These are phyloP conservation scores for Oxyteleia sp. DNA, from an alignment of 2,888 invertebrate species.

Conservation along the genomic window DNA sequence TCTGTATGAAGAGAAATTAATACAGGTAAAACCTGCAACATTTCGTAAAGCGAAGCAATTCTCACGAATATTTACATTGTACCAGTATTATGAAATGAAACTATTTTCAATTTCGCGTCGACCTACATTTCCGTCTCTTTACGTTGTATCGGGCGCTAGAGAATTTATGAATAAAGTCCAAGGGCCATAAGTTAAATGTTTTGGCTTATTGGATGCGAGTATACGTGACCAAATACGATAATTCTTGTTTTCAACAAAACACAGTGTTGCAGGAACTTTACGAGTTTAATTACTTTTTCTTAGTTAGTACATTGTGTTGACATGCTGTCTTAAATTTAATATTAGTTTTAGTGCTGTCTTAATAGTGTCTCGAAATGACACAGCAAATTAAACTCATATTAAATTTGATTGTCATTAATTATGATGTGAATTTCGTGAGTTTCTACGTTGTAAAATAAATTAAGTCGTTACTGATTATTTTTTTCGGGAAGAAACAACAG, in stretches of 20 bases:
- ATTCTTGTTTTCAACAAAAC: conserved; percentile 39
- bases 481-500: neutral
- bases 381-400: conserved; percentile 22
- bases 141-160: neutral
- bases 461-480: no score
- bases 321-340: conserved; percentile 22
- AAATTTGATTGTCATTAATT: conserved; percentile 19
- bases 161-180: neutral
- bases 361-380: conserved; percentile 16
- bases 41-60: neutral
- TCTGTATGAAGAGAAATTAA: conserved; percentile 93
- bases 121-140: neutral
- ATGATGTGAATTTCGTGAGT: neutral
- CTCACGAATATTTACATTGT: neutral
- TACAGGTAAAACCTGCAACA: conserved; percentile 89
- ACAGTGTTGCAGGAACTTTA: conserved; percentile 7
- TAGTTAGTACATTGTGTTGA: conserved; percentile 19
- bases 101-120: neutral
- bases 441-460: neutral
- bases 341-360: conserved; percentile 29
- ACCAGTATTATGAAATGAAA: neutral
- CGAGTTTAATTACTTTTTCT: conserved; percentile 28
- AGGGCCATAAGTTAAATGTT: conserved; percentile 6
- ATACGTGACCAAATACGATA: conserved; percentile 37
- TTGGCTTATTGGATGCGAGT: conserved; percentile 24